Conservation (phyloP, 1,140 invertebrate genomes). For the Scylla paramamosain region DNA sequence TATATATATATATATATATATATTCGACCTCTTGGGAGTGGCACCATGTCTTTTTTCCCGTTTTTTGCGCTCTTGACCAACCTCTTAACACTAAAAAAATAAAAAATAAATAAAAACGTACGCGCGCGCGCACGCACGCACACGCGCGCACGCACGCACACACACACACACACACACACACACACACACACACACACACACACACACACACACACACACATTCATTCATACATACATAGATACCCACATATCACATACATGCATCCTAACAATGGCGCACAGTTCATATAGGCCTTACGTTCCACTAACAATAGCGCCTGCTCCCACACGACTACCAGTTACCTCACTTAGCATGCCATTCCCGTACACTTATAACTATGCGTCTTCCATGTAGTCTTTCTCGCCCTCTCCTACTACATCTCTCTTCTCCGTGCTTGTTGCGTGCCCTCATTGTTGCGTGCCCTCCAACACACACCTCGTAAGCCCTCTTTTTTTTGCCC, state of each 20-base stretch:
- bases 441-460: neutral
- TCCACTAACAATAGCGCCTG: too few relatives aligned
- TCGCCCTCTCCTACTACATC: neutral
- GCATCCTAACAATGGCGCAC: too few relatives aligned
- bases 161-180: neutral
- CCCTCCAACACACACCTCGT: neutral
- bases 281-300: too few relatives aligned
- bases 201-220: neutral
- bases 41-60: too few relatives aligned
- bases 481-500: too few relatives aligned
- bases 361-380: neutral
- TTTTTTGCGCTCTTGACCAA: too few relatives aligned
- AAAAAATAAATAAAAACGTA: neutral
- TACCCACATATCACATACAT: too few relatives aligned
- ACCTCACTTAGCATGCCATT: neutral
- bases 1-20: too few relatives aligned
- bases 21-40: too few relatives aligned
- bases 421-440: neutral
- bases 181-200: neutral
- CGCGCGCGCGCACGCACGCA: neutral
- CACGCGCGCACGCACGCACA: neutral
- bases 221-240: too few relatives aligned
- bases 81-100: too few relatives aligned
- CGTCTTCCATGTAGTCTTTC: neutral
- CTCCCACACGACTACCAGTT: neutral